Evolutionary conservation across 2,797 vertebrate genomes (phyloP), one percentile per base, ranked within the genome.

Genomic region (Oreonectes daqikongensis): DNA sequence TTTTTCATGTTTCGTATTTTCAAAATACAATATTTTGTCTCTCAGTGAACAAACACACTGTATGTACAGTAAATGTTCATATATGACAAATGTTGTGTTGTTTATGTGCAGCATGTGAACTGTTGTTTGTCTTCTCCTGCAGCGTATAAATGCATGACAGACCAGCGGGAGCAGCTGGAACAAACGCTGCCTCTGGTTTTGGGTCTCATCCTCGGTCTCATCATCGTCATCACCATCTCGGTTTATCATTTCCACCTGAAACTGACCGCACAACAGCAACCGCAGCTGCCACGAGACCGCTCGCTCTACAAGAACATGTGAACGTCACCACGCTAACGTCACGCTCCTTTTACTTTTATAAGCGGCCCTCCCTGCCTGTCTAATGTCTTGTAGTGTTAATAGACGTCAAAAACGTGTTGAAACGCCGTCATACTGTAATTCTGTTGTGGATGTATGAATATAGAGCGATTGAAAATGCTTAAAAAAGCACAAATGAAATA

Each of bases 221-320:
- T 96, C 67, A 97, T 99, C 0, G 90, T 99, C 84, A 91, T 98
- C 86, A 97, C 92, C 0, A 82, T 99, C 24, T 92, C 92, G 0
- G 83, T 98, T 78, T 99, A 99, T 91, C 98, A 99, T 82, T 87
- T 99, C 86, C 97, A 99, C 87, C 95, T 96, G 85, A 99, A 98
- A 89, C 92, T 98, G 92, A 97, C 96, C 0, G 93, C 94, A 2
- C 92, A 53, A 70, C 95, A 95, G 87, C 40, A 42, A 11, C 94
- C 93, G 9, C 95, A 95, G 84, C 94, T 98, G 57, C 97, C 97
- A 70, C 88, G 93, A 72, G 98, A 99, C 88, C 94, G 96, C 87
- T 97, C 96, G 76, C 93, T 98, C 85, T 99, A 99, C 89, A 99
- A 99, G 87, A 97, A 99, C 91, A 99, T 99, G 98, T 98, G 95